Base-by-base conservation (phyloP, 37 sponge, comb jelly and placozoan genomes). In the Chondrilla cf. caribensis region DNA sequence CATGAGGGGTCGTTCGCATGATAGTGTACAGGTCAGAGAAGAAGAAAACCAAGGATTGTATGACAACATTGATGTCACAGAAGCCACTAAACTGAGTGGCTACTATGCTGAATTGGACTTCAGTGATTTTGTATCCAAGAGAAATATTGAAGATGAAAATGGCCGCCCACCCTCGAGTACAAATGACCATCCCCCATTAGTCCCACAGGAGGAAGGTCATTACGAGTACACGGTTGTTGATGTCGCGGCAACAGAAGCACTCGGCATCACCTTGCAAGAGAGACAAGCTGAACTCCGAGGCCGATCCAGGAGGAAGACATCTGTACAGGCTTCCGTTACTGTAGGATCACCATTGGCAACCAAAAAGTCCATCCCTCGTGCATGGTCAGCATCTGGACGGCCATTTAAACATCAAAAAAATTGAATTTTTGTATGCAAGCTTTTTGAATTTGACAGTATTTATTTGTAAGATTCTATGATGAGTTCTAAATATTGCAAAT, bases 81-180 rank as follows among this genome's bases (percentile, higher is more conserved):
- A 8, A 31, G 4, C 4, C 28, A 14, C 51, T 14, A 47, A 47
- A 11, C 51, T 47, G 11, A 47, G 9, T 14, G 51, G 51, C 11
- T 11, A 47, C 51, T 73, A 73, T 73, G 76, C 76, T 2, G 6
- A n/a, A 17, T 25, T 73, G 24, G 43, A 39, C 44, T 73, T 73
- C 36, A 38, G 64, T 62, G 64, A 28, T 7, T 62, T 62, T 62
- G 64, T 62, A 4, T 29, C 25, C 29, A n/a, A 62, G 29, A 28
- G 15, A 28, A 62, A 19, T n/a, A 29, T 4, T 15, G 64, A 62
- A 19, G 25, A 6, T 29, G 64, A 62, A 28, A 28, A 62, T 62
- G 29, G 29, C 7, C 64, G 15, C 29, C 29, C 25, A 28, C 25
- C 38, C 2, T n/a, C 7, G 31, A 70, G 42, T 73, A 38, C 2